Base-by-base conservation (phyloP, 2,797 vertebrate genomes). In the Halcyon leucocephala region DNA sequence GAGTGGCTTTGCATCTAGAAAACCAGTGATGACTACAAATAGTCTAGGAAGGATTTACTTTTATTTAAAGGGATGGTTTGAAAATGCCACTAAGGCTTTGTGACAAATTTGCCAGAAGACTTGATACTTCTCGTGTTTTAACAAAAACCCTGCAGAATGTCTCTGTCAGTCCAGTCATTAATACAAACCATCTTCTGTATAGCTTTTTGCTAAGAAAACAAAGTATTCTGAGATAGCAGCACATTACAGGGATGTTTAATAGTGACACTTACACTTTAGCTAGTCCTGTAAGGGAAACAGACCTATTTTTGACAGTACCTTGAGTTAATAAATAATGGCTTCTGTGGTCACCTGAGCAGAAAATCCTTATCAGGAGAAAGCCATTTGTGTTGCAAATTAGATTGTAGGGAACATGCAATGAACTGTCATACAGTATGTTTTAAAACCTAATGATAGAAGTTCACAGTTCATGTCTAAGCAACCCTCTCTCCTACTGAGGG, bases 321-420 rank as follows among this genome's bases (percentile, higher is more conserved):
- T 6, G 11, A 51, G 26, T 76, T 74, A 85, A 83, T 37, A 86
- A 83, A 44, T 26, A 69, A 73, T 62, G 57, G 60, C 48, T 62
- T 89, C 39, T 91, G 77, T 81, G 62, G 37, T 48, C 39, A 37
- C 35, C 66, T 67, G 51, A 51, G 9, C 61, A 39, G 62, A 82
- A 90, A 76, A 44, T 14, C 28, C 26, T 76, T 82, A 61, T 89
- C 61, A 76, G 69, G 18, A 67, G n/a, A 79, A 76, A 72, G 22
- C 35, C 35, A 92, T 94, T 96, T 95, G 84, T 72, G 61, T 71
- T 83, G 89, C 74, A 97, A 95, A 95, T 86, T 41, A 58, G 35
- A 44, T 71, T 80, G 46, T 26, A 7, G 26, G 12, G 42, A 60
- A 72, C n/a, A 93, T 46, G 49, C 4, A 62, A 60, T 2, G 44